phyloP scores from a whole-genome alignment of 1,140 invertebrate species.

The Watersipora subatra region DNA sequence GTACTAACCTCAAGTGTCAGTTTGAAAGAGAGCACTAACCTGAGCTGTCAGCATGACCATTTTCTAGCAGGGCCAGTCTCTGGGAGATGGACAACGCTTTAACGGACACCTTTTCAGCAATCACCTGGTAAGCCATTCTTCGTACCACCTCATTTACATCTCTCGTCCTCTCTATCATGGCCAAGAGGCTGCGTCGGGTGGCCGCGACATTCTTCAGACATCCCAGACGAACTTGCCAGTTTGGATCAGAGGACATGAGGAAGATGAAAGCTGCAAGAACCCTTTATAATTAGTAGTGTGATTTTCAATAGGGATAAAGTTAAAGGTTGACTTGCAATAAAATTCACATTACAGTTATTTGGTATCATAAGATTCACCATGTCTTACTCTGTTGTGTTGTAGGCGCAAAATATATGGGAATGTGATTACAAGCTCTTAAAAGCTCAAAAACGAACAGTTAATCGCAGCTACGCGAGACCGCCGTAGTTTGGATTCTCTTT shows the following conservation, averaged over 20 bases:
- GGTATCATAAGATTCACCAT: no score
- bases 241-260: constrained; percentile 61
- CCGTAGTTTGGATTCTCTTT: no score
- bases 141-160: constrained; percentile 63
- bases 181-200: constrained; percentile 48
- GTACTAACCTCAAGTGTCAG: no score
- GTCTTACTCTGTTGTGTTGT: no score
- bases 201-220: constrained; percentile 54
- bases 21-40: no score
- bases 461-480: no score
- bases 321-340: no score
- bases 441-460: no score
- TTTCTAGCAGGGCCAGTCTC: constrained; percentile 49
- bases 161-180: constrained; percentile 54
- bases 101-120: constrained; percentile 53
- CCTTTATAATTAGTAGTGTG: neutral
- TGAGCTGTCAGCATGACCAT: constrained; percentile 53
- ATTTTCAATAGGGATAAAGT: no score
- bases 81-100: constrained; percentile 55
- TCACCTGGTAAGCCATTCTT: constrained; percentile 52
- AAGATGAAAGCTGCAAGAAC: constrained; percentile 53
- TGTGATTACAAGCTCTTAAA: no score
- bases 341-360: no score
- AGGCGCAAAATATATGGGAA: no score
- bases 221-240: constrained; percentile 53